Evolutionary conservation across 1,140 invertebrate genomes (phyloP).

Genomic region (Artemia franciscana): DNA sequence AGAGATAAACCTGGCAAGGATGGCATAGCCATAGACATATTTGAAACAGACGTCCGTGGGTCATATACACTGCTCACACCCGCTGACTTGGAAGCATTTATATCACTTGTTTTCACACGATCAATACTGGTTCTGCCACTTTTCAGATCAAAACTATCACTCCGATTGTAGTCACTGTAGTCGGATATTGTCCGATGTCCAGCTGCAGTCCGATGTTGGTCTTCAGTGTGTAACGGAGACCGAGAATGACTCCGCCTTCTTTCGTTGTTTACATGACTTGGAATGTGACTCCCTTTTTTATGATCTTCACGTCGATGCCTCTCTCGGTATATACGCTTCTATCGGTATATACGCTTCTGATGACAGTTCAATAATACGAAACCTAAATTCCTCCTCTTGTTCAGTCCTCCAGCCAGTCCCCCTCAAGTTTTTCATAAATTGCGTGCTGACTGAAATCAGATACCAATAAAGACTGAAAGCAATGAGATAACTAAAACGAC

Average conservation of each 20-base stretch:
- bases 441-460: too few species aligned
- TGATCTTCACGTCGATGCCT: background rate
- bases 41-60: background rate
- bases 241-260: background rate
- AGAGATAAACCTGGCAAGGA: background rate
- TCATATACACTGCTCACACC: background rate
- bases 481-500: too few species aligned
- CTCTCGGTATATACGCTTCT: too few species aligned
- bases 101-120: background rate
- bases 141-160: background rate
- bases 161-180: too few species aligned
- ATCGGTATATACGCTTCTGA: too few species aligned
- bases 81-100: background rate
- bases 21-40: background rate
- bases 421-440: too few species aligned
- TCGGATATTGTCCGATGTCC: too few species aligned
- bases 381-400: too few species aligned
- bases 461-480: too few species aligned
- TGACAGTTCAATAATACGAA: too few species aligned
- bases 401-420: too few species aligned
- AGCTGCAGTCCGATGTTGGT: background rate
- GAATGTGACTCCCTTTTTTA: background rate
- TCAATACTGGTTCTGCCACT: background rate
- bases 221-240: background rate
- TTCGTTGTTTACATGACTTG: background rate